Evolutionary conservation across 2,797 vertebrate species (phyloP).

Genomic region (Myripristis murdjan): DNA sequence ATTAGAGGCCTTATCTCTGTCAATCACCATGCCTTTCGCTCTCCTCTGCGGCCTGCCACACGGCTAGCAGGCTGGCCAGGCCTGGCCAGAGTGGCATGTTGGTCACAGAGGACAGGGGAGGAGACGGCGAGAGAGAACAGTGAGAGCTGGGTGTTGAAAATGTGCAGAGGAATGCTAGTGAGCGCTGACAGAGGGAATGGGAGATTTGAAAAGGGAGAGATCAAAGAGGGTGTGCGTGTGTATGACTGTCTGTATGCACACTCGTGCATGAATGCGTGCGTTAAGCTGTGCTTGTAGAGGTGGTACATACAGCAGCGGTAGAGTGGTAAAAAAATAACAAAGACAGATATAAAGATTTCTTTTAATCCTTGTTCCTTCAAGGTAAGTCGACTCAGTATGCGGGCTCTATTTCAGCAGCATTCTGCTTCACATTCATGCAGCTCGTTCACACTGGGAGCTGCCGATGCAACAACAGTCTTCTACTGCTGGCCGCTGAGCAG

Average conservation of each 20-base stretch:
- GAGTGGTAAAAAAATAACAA: neutral
- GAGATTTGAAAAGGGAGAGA: conserved; percentile 5
- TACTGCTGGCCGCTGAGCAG: no score
- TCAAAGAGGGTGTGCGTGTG: conserved; percentile 21
- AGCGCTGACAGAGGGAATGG: conserved; percentile 32
- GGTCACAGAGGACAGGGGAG: conserved; percentile 42
- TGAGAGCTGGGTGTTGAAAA: neutral
- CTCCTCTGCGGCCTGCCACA: conserved; percentile 55
- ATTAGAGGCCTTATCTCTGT: conserved; percentile 84
- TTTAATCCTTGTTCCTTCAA: no score
- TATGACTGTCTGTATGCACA: neutral
- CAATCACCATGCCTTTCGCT: conserved; percentile 74
- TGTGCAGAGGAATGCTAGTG: neutral
- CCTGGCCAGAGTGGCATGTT: conserved; percentile 21
- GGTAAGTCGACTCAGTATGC: no score
- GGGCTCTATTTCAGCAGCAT: no score
- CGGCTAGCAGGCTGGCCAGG: conserved; percentile 54
- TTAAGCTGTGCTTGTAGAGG: neutral
- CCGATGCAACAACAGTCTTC: no score
- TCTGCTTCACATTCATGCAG: no score
- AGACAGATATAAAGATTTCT: neutral
- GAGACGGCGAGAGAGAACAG: conserved; percentile 16
- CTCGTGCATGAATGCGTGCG: neutral
- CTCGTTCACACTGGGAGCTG: no score
- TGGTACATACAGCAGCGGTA: conserved; percentile 17